phyloP scores from a whole-genome alignment of 2,113 vertebrate species.

The Callocephalon fimbriatum region DNA sequence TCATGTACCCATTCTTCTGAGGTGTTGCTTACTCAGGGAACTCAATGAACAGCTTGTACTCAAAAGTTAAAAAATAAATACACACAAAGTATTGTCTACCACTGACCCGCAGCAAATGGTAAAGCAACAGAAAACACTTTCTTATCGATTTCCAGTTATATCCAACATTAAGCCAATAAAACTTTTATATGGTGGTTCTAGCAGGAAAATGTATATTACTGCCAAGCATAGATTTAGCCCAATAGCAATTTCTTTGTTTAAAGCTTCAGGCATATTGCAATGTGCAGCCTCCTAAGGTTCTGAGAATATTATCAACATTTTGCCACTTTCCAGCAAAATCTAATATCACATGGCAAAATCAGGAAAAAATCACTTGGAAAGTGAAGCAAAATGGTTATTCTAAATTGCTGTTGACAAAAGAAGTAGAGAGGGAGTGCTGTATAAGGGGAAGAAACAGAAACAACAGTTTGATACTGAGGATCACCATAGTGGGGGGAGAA shows the following conservation, averaged over 20 bases:
- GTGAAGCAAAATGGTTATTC: neutral
- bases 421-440: neutral
- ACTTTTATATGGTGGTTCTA: neutral
- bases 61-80: neutral
- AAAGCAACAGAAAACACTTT: neutral
- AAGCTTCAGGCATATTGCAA: neutral
- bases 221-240: neutral
- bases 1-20: neutral
- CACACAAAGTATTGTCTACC: neutral
- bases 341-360: neutral
- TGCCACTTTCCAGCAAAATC: neutral
- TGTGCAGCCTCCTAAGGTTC: neutral
- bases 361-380: neutral
- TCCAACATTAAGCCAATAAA: neutral
- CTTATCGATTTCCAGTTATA: neutral
- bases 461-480: neutral
- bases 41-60: neutral
- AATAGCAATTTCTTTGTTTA: neutral
- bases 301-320: neutral
- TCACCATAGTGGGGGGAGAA: accelerated
- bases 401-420: neutral
- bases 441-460: neutral
- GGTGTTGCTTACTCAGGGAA: neutral
- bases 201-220: neutral
- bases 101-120: neutral